Base-by-base conservation (phyloP, 2,113 vertebrate species). In the Picathartes gymnocephalus region DNA sequence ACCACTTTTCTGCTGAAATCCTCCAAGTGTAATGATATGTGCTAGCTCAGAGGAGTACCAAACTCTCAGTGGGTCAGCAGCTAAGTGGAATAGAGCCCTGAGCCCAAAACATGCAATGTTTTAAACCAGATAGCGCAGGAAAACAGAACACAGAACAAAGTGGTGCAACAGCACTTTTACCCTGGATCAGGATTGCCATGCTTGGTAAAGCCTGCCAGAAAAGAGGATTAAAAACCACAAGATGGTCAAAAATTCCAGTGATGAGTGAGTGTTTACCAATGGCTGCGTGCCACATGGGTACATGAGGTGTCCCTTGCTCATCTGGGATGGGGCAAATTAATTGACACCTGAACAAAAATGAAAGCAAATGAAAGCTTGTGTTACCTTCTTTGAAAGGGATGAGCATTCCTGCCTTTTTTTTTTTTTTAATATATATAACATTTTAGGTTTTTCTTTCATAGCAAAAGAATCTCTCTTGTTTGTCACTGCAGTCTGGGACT, bases 391-490 rank as follows among this genome's bases (percentile, higher is more conserved):
- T n/a, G 13, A 53, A 86, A 44, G 30, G 11, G 8, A 11, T 35
- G n/a, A 76, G 25, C 28, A 40, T 66, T 56, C 28, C 16, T n/a
- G 5, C 2, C 5, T 18, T 14, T 18, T 65, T 17, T 39, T 42
- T 11, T 40, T 33, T 73, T 13, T 7, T 2, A 5, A 18, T 68
- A 40, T 35, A 27, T 23, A 10, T 31, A 77, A 50, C 10, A 19
- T 10, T 64, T 68, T 13, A 61, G 3, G 5, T 31, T 39, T 78
- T 74, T 50, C 33, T 79, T 81, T 81, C 42, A 54, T 20, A 74
- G 53, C 53, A 73, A 44, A 91, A 81, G 21, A 71, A 66, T 28
- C 4, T 73, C n/a, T 93, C 33, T n/a, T 86, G 77, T 93, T 93
- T 91, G 50, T 60, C 77, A 47, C 13, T 33, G n/a, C 44, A 79